Evolutionary conservation across 2,113 vertebrate species (phyloP).

Genomic region (cat (Felis catus)): F.catus_Fca126_mat1.0 CM031419.1:2815501-2816000

Average conservation of each 20-base stretch:
- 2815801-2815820: neutral
- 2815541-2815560: neutral
- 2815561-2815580: neutral
- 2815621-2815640: accelerated
- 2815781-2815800: accelerated
- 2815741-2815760: too few relatives aligned
- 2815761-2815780: neutral
- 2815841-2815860: accelerated
- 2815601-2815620: accelerated
- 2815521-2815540: neutral
- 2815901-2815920: accelerated
- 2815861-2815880: accelerated
- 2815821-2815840: accelerated
- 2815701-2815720: accelerated
- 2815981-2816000: neutral
- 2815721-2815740: accelerated
- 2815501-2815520: neutral
- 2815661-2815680: accelerated
- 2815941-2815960: too few relatives aligned
- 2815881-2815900: accelerated
- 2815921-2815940: accelerated
- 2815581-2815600: neutral
- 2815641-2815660: too few relatives aligned
- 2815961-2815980: neutral
- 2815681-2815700: accelerated